These are phyloP conservation scores for Carcharodon carcharias DNA, from an alignment of 2,797 vertebrate genomes.

Conservation along the genomic window DNA sequence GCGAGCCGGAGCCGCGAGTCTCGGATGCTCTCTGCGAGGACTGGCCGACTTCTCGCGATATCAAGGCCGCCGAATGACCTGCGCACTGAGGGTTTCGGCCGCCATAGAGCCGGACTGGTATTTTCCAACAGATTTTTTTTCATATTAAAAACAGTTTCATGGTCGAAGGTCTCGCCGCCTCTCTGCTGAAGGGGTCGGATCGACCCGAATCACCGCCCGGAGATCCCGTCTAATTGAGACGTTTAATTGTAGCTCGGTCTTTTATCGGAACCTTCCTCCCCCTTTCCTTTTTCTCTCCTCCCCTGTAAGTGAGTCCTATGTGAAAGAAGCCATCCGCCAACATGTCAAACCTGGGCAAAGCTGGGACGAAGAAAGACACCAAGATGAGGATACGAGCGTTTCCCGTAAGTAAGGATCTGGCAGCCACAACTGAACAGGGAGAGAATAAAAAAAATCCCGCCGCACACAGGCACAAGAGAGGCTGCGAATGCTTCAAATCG, in stretches of 20 bases:
- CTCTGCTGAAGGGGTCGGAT: background rate
- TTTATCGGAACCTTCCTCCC: background rate
- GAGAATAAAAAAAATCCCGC: background rate
- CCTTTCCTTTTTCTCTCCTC: background rate
- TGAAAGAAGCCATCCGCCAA: slow-evolving; percentile 52
- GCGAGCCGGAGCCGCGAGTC: background rate
- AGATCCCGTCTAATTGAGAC: background rate
- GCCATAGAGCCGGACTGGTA: slow-evolving; percentile 31
- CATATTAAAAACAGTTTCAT: background rate
- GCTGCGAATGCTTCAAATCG: slow-evolving; percentile 27
- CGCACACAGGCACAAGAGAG: background rate
- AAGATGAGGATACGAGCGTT: slow-evolving; percentile 99
- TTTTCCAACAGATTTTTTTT: slow-evolving; percentile 27
- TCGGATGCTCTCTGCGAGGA: background rate
- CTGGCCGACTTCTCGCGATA: background rate
- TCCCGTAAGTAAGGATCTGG: slow-evolving; percentile 75
- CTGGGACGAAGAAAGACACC: slow-evolving; percentile 95
- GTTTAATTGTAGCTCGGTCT: background rate
- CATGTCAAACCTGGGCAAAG: slow-evolving; percentile 98
- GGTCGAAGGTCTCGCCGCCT: slow-evolving; percentile 20
- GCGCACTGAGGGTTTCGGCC: slow-evolving; percentile 29
- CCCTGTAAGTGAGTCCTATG: slow-evolving; percentile 40
- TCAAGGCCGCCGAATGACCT: background rate
- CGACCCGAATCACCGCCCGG: slow-evolving; percentile 1
- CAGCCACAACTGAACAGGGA: slow-evolving; percentile 33